A percentile compares a stretch with the other conserved stretches of the same genome.
Evolutionary conservation across 1,140 invertebrate genomes (phyloP).

Genomic region (Nebria ingens): DNA sequence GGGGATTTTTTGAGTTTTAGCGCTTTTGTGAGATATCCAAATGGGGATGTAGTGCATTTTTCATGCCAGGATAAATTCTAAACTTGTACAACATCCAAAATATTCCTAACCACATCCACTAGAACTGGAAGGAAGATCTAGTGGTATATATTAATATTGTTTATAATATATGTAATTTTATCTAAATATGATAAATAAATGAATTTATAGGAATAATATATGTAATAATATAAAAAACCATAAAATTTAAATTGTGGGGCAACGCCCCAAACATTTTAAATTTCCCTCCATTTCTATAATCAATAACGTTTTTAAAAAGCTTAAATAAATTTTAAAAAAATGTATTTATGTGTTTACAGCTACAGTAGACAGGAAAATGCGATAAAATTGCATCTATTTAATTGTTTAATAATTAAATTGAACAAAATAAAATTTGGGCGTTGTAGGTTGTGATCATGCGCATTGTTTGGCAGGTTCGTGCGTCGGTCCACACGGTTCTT

Average conservation of each 20-base stretch:
- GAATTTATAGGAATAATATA: too few species aligned
- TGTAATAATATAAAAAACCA: too few species aligned
- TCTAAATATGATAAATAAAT: too few species aligned
- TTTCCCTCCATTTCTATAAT: neutral
- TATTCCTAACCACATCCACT: too few species aligned
- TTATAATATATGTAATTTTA: too few species aligned
- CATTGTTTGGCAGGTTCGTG: neutral
- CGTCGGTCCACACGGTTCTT: constrained; percentile 1
- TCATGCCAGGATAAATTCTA: constrained; percentile 57
- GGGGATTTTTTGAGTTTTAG: constrained; percentile 39
- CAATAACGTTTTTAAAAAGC: too few species aligned
- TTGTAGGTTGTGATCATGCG: neutral
- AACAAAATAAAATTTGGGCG: constrained; percentile 2
- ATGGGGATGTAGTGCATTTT: constrained; percentile 87
- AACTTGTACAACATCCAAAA: too few species aligned
- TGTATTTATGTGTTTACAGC: too few species aligned
- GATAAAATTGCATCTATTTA: neutral
- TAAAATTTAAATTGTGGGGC: constrained; percentile 8
- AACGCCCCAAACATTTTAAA: neutral
- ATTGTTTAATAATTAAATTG: neutral
- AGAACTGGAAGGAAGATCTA: too few species aligned
- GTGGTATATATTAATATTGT: too few species aligned
- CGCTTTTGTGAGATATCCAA: constrained; percentile 84
- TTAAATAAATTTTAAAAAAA: too few species aligned
- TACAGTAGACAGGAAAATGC: neutral